Evolutionary conservation across 2,113 vertebrate species (phyloP).

Genomic region (Muscicapa adusta): DNA sequence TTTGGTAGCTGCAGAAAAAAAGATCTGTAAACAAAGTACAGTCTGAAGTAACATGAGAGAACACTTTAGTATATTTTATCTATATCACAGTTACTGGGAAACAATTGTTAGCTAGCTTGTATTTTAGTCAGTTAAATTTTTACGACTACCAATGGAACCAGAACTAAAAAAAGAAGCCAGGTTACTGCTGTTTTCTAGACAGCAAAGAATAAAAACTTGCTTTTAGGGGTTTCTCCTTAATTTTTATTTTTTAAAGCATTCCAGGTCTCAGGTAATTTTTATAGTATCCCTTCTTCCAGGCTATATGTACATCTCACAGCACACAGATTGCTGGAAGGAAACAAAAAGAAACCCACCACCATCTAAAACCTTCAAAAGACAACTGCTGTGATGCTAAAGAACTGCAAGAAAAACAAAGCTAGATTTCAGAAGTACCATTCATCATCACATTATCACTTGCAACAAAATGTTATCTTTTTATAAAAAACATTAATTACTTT

Average conservation of each 20-base stretch:
- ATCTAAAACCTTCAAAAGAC: background rate
- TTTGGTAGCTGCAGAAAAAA: background rate
- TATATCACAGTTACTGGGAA: background rate
- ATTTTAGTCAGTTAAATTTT: background rate
- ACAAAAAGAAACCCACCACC: background rate
- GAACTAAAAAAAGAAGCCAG: background rate
- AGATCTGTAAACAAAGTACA: background rate
- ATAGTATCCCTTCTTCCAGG: background rate
- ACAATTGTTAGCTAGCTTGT: background rate
- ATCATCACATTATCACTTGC: background rate
- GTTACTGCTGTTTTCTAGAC: background rate
- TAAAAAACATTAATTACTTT: background rate
- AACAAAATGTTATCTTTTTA: background rate
- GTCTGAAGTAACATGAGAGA: background rate
- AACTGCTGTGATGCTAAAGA: background rate
- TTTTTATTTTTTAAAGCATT: background rate
- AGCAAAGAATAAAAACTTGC: background rate
- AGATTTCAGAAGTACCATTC: rapidly evolving
- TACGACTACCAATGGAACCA: background rate
- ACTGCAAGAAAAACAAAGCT: background rate
- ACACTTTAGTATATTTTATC: background rate
- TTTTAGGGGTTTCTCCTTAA: background rate
- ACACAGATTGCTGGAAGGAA: rapidly evolving
- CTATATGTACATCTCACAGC: background rate
- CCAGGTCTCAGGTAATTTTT: background rate